Percentiles rank a stretch among this genome's conserved stretches.
Conservation (phyloP, 2,888 invertebrate genomes). For the Chloroclystis v-ata region DNA sequence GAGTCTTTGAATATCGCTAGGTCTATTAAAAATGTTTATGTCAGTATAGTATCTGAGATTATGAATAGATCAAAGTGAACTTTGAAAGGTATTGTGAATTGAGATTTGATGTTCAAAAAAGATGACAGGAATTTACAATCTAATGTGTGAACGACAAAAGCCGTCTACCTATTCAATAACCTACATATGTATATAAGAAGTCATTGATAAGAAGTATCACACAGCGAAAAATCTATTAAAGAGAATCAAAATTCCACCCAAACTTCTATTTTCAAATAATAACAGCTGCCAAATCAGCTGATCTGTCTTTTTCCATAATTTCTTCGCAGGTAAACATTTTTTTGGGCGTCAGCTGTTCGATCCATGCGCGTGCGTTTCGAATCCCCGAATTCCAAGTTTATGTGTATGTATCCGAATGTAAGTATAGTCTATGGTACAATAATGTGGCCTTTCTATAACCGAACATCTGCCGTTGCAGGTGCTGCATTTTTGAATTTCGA, state of each 20-base stretch:
- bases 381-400: conserved; percentile 39
- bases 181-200: no score
- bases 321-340: conserved; percentile 53
- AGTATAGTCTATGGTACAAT: conserved; percentile 4
- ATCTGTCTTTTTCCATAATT: conserved; percentile 39
- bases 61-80: conserved; percentile 17
- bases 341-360: conserved; percentile 59
- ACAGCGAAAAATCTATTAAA: neutral
- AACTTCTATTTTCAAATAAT: conserved; percentile 6
- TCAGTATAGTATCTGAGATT: conserved; percentile 10
- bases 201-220: no score
- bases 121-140: neutral
- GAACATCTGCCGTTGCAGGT: conserved; percentile 70
- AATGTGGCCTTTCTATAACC: conserved; percentile 37
- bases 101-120: neutral
- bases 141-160: neutral
- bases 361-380: conserved; percentile 52
- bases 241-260: neutral
- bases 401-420: conserved; percentile 3
- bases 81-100: conserved; percentile 5
- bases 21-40: conserved; percentile 30
- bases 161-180: no score
- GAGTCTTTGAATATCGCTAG: conserved; percentile 46
- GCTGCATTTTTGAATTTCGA: conserved; percentile 55
- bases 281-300: conserved; percentile 49